These are phyloP conservation scores for Lepisosteus oculatus DNA, from an alignment of 2,113 vertebrate genomes.

Conservation along the genomic window DNA sequence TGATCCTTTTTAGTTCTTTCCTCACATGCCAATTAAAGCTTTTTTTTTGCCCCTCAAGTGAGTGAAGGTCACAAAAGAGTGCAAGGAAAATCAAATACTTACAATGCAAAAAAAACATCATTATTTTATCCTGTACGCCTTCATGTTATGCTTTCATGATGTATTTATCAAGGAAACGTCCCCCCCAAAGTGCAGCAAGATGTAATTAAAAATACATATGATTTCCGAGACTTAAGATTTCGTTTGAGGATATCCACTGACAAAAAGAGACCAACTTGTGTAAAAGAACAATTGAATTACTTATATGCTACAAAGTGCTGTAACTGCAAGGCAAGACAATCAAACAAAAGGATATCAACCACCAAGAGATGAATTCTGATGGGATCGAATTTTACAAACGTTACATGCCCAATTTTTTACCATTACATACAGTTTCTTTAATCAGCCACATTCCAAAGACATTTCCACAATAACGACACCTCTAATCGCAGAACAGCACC, in stretches of 20 bases:
- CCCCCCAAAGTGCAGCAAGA: constrained; percentile 36
- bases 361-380: too few species aligned
- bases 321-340: too few species aligned
- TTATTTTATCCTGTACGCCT: constrained; percentile 44
- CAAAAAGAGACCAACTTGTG: constrained; percentile 16
- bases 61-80: constrained; percentile 13
- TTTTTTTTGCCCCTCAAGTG: neutral
- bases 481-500: too few species aligned
- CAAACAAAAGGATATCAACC: too few species aligned
- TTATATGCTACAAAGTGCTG: too few species aligned
- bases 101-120: constrained; percentile 33
- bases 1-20: constrained; percentile 34
- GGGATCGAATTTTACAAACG: too few species aligned
- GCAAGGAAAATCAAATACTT: constrained; percentile 21
- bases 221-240: constrained; percentile 31
- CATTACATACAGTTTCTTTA: too few species aligned
- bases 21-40: constrained; percentile 56
- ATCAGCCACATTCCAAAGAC: too few species aligned
- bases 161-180: constrained; percentile 62
- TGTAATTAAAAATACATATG: constrained; percentile 60
- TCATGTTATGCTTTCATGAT: constrained; percentile 59
- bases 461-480: too few species aligned
- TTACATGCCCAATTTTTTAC: too few species aligned
- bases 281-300: neutral
- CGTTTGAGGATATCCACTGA: constrained; percentile 15